Conservation (phyloP, 2,113 vertebrate species). For the Serinus canaria region DNA sequence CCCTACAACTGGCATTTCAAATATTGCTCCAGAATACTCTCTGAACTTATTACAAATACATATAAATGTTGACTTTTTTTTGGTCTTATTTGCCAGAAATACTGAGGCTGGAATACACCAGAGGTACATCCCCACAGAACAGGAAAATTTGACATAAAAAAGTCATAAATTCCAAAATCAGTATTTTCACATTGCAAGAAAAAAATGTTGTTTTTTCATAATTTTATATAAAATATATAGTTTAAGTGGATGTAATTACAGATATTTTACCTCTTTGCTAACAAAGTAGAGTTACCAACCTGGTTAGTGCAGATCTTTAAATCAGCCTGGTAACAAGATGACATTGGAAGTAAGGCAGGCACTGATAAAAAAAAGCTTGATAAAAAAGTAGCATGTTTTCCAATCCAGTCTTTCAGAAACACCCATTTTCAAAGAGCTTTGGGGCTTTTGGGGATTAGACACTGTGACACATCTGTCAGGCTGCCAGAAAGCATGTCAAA, state of each 20-base stretch:
- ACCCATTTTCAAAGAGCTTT: slow-evolving; percentile 68
- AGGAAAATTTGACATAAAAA: background rate
- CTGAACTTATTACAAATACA: background rate
- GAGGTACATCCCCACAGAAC: background rate
- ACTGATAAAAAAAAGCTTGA: slow-evolving; percentile 32
- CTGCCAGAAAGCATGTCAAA: slow-evolving; percentile 69
- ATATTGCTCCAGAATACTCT: background rate
- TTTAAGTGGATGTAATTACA: background rate
- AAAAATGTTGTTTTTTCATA: background rate
- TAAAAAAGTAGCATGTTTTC: slow-evolving; percentile 63
- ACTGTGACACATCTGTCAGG: slow-evolving; percentile 70
- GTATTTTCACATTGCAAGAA: background rate
- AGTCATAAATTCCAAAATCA: background rate
- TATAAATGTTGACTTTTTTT: background rate
- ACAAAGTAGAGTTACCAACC: background rate
- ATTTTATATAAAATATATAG: background rate
- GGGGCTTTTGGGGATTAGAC: slow-evolving; percentile 67
- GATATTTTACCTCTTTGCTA: background rate
- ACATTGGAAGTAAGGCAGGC: background rate
- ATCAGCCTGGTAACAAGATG: background rate
- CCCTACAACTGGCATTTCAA: background rate
- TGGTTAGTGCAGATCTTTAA: background rate
- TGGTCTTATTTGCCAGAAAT: background rate
- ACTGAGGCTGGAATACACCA: background rate
- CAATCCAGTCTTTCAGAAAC: slow-evolving; percentile 64